Conservation (phyloP, 2,797 vertebrate genomes). For the Trematomus bernacchii region DNA sequence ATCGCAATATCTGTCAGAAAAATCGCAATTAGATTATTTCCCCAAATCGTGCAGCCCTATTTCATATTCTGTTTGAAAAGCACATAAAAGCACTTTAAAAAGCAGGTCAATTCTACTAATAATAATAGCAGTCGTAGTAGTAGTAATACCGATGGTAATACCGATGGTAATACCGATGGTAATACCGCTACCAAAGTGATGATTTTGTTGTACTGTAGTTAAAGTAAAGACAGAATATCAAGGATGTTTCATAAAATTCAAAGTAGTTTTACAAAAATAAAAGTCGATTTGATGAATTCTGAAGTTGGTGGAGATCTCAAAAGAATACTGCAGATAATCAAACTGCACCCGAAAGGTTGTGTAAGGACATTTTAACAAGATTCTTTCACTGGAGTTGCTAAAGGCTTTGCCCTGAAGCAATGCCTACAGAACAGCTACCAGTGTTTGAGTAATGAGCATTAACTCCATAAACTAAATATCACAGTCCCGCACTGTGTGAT, state of each 20-base stretch:
- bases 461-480: constrained; percentile 23
- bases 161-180: background rate
- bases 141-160: background rate
- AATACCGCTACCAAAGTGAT: background rate
- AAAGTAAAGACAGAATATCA: background rate
- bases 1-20: too few species aligned
- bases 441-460: constrained; percentile 44
- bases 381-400: constrained; percentile 25
- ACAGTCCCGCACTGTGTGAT: background rate
- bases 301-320: background rate
- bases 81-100: background rate
- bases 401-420: constrained; percentile 45
- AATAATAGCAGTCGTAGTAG: background rate
- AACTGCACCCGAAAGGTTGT: constrained; percentile 12
- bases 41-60: too few species aligned
- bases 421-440: constrained; percentile 41
- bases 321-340: constrained; percentile 17
- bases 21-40: too few species aligned
- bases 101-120: background rate
- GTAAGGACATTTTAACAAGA: constrained; percentile 26
- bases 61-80: background rate
- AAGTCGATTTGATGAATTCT: background rate
- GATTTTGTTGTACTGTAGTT: constrained; percentile 1
- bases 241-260: background rate
- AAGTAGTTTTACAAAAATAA: constrained; percentile 1